Evolutionary conservation across 2,113 vertebrate genomes (phyloP).

Genomic region (Podarcis muralis): DNA sequence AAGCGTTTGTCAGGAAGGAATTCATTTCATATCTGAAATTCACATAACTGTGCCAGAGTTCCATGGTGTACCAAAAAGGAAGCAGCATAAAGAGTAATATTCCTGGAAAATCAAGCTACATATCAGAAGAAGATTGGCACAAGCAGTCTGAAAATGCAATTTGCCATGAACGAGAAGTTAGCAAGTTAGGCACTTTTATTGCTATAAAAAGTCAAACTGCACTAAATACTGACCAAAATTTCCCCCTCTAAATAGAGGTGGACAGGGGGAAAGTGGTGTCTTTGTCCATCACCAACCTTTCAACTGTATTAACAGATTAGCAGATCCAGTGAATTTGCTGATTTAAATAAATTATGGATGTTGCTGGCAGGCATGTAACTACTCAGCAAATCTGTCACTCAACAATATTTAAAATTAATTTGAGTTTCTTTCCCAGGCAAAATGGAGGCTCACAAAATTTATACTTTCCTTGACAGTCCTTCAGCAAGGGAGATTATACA

Average conservation of each 20-base stretch:
- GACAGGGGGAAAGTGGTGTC: slow-evolving; percentile 3
- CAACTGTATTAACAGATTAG: slow-evolving; percentile 26
- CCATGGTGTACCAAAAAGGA: slow-evolving; percentile 54
- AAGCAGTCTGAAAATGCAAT: slow-evolving; percentile 54
- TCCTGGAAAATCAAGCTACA: slow-evolving; percentile 50
- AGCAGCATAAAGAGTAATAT: slow-evolving; percentile 46
- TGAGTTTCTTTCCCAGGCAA: background rate
- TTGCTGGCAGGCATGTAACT: background rate
- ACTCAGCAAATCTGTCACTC: background rate
- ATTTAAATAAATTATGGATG: slow-evolving; percentile 36
- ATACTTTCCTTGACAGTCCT: slow-evolving; percentile 39
- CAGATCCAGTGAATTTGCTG: background rate
- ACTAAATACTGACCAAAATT: slow-evolving; percentile 48
- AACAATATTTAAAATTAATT: background rate
- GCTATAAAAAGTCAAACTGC: background rate
- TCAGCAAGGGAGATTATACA: slow-evolving; percentile 49
- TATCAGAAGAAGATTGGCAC: slow-evolving; percentile 49
- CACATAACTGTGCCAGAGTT: slow-evolving; percentile 34
- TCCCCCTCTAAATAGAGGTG: slow-evolving; percentile 42
- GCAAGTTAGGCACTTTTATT: slow-evolving; percentile 63
- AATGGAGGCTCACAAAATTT: slow-evolving; percentile 27
- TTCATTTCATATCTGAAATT: slow-evolving; percentile 50
- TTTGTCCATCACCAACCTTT: slow-evolving; percentile 24
- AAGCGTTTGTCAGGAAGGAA: slow-evolving; percentile 24
- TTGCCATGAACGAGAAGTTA: slow-evolving; percentile 28